These are phyloP conservation scores for Ceuthmochares aereus DNA, from an alignment of 2,113 vertebrate species.

Conservation along the genomic window DNA sequence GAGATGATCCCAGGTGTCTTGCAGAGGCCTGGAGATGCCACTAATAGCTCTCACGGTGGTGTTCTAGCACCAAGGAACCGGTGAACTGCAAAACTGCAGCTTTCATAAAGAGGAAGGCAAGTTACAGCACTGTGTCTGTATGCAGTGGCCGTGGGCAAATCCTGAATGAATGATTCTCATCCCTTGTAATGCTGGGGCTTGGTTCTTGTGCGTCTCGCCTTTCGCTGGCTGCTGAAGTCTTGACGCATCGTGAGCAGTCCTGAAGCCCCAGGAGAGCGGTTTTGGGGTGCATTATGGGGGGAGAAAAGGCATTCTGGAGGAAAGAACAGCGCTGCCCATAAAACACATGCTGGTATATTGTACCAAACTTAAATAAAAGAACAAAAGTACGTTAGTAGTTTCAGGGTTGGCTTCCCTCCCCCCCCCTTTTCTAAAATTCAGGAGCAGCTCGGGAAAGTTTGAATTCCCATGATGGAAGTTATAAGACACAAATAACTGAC, in stretches of 20 bases:
- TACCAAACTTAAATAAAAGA: background rate
- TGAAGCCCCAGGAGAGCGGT: background rate
- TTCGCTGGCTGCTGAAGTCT: background rate
- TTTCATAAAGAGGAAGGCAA: background rate
- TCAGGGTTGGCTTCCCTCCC: background rate
- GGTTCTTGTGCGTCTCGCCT: fast-evolving
- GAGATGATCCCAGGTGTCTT: background rate
- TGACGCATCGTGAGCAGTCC: background rate
- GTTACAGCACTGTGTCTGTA: background rate
- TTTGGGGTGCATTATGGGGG: background rate
- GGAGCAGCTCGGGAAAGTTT: background rate
- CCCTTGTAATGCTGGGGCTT: background rate
- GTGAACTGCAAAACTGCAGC: background rate
- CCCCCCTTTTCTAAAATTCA: background rate
- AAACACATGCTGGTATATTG: background rate
- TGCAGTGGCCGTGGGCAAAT: fast-evolving
- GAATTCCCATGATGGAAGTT: background rate
- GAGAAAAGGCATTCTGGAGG: background rate
- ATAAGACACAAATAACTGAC: background rate
- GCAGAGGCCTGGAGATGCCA: background rate
- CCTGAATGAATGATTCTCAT: background rate
- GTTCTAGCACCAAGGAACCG: background rate
- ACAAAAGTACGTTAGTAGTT: background rate
- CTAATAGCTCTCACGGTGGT: background rate
- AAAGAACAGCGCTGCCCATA: background rate